Conservation (phyloP, 1,140 invertebrate species). For the Frieseomelitta varia region DNA sequence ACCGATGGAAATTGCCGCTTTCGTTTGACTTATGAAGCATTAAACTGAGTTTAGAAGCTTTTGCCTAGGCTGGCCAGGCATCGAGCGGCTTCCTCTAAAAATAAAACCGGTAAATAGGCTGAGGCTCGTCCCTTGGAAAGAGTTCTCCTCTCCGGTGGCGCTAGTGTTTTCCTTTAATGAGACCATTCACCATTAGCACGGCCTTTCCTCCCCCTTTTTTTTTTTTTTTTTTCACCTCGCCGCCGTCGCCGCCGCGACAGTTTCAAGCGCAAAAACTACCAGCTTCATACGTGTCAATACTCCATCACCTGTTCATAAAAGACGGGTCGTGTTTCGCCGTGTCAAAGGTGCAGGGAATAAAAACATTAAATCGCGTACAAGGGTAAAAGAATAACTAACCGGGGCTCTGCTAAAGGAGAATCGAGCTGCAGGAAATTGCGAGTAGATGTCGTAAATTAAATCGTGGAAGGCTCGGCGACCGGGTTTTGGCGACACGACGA, state of each 20-base stretch:
- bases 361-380: constrained; percentile 36
- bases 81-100: constrained; percentile 46
- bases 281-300: constrained; percentile 46
- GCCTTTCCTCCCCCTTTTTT: background rate
- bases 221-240: no score
- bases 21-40: constrained; percentile 53
- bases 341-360: constrained; percentile 26
- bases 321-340: constrained; percentile 11
- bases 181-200: constrained; percentile 37
- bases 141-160: constrained; percentile 2
- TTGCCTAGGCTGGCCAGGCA: constrained; percentile 7
- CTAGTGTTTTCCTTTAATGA: constrained; percentile 46
- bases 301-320: constrained; percentile 26
- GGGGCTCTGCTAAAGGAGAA: constrained; percentile 16
- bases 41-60: constrained; percentile 53
- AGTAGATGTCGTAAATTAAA: constrained; percentile 7
- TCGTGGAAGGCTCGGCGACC: constrained; percentile 10
- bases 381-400: constrained; percentile 19
- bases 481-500: background rate
- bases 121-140: constrained; percentile 36
- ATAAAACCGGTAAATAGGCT: constrained; percentile 53
- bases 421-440: constrained; percentile 24
- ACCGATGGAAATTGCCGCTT: constrained; percentile 56
- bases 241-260: background rate
- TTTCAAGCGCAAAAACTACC: constrained; percentile 39